Percentiles rank a stretch among this genome's conserved stretches.
Evolutionary conservation across 1,140 invertebrate genomes (phyloP).

Genomic region (Aphidius gifuensis): DNA sequence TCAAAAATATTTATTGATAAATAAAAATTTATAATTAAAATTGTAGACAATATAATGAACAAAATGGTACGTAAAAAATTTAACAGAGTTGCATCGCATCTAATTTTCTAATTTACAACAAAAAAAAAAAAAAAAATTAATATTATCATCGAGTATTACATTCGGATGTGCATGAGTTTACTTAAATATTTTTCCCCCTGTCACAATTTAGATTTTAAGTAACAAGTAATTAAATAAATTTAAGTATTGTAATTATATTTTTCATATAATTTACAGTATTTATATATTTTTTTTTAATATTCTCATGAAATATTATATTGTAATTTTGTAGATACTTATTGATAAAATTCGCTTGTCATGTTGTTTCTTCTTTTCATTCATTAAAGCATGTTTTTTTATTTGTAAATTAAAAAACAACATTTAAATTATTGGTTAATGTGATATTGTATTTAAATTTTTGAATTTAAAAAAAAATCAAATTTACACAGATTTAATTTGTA

Average conservation of each 20-base stretch:
- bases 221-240: constrained; percentile 10
- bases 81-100: constrained; percentile 52
- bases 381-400: not conserved
- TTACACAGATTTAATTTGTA: constrained; percentile 8
- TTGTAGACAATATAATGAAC: constrained; percentile 22
- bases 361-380: not conserved
- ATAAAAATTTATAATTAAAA: too few relatives aligned
- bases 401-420: too few relatives aligned
- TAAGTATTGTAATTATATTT: constrained; percentile 14
- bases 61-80: constrained; percentile 49
- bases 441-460: too few relatives aligned
- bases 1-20: too few relatives aligned
- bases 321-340: constrained; percentile 10
- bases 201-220: constrained; percentile 15
- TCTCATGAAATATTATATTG: not conserved
- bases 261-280: not conserved
- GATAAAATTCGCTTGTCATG: constrained; percentile 5
- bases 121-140: constrained; percentile 29
- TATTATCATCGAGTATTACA: constrained; percentile 27
- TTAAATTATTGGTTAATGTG: too few relatives aligned
- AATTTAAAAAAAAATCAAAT: not conserved
- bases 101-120: constrained; percentile 29
- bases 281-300: constrained; percentile 13
- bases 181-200: constrained; percentile 2
- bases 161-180: constrained; percentile 25